Conservation (phyloP, 2,888 invertebrate genomes). For the Caenorhabditis sp. region DNA sequence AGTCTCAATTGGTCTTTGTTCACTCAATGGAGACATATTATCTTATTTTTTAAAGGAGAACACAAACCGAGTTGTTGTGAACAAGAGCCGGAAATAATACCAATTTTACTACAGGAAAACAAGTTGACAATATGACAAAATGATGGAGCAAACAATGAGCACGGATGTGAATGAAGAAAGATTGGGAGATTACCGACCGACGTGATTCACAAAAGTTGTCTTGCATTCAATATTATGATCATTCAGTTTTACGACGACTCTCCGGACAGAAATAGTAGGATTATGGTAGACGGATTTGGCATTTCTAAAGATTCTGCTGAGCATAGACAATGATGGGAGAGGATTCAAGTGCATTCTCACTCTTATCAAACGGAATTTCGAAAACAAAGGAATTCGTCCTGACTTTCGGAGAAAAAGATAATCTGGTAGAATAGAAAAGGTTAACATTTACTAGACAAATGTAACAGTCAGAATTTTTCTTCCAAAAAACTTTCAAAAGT, state of each 20-base stretch:
- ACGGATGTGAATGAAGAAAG: background rate
- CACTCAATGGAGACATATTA: no score
- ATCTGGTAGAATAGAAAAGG: background rate
- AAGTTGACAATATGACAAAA: conserved; percentile 34
- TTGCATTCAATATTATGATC: background rate
- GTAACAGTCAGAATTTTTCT: background rate
- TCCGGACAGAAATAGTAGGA: conserved; percentile 23
- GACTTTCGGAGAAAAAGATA: background rate
- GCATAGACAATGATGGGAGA: conserved; percentile 14
- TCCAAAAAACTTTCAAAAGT: background rate
- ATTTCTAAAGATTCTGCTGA: background rate
- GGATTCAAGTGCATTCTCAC: background rate
- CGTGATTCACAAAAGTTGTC: conserved; percentile 16
- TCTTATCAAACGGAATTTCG: background rate
- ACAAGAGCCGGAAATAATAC: conserved; percentile 22
- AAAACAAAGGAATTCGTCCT: background rate
- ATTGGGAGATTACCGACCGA: conserved; percentile 33
- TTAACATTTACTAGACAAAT: background rate
- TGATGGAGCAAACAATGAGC: conserved; percentile 13
- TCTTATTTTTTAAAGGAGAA: background rate
- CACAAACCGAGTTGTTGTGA: conserved; percentile 12
- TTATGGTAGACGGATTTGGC: conserved; percentile 27
- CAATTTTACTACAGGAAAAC: conserved; percentile 1
- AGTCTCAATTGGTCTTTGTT: background rate
- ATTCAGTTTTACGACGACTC: background rate